These are phyloP conservation scores for Clusia tigrina DNA, from an alignment of 2,888 invertebrate species.

Conservation along the genomic window DNA sequence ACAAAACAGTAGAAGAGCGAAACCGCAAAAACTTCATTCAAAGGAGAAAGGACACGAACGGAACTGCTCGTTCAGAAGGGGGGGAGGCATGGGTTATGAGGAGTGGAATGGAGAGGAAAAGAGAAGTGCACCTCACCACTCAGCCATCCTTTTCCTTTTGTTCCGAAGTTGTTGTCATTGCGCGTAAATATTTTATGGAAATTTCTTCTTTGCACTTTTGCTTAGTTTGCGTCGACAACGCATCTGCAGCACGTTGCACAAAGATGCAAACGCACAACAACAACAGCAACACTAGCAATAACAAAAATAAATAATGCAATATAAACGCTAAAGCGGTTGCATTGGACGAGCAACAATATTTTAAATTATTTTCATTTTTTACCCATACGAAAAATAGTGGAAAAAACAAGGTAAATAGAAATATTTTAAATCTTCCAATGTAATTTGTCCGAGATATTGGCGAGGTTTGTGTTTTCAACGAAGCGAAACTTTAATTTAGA, in stretches of 20 bases:
- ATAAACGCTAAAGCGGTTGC: conserved; percentile 1
- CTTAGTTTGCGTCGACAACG: conserved; percentile 8
- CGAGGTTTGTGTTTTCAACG: too few species aligned
- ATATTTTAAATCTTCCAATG: too few species aligned
- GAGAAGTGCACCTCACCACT: too few species aligned
- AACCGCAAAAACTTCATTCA: conserved; percentile 14
- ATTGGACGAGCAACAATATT: background rate
- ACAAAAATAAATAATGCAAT: background rate
- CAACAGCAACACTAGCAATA: background rate
- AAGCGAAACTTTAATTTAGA: too few species aligned
- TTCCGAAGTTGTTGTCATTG: conserved; percentile 15
- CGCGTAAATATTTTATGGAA: conserved; percentile 22
- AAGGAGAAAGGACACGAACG: background rate
- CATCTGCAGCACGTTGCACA: background rate
- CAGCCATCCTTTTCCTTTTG: too few species aligned
- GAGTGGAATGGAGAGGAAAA: too few species aligned
- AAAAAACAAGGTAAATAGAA: too few species aligned
- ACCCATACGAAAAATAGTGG: too few species aligned
- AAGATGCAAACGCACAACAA: background rate
- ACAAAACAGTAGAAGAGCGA: conserved; percentile 10
- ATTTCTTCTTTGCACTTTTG: conserved; percentile 19
- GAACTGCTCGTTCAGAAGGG: too few species aligned
- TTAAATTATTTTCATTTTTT: background rate
- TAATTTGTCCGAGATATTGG: too few species aligned
- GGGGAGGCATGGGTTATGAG: too few species aligned